Evolutionary conservation across 2,888 invertebrate species (phyloP).

Genomic region (Embidobia sp.): DNA sequence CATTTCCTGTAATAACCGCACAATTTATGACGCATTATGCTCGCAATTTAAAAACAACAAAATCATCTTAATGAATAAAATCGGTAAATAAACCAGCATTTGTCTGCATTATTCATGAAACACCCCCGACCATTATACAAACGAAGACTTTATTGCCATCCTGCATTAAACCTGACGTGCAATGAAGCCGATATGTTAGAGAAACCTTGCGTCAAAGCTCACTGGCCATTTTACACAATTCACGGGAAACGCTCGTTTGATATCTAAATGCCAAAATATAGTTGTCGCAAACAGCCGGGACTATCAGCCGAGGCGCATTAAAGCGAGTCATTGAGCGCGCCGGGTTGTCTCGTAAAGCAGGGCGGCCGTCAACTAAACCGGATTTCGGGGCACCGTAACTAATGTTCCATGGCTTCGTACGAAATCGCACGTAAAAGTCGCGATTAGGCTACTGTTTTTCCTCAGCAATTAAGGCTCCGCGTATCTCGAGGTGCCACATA

Average conservation of each 20-base stretch:
- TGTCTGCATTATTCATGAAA: slow-evolving; percentile 48
- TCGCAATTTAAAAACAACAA: slow-evolving; percentile 14
- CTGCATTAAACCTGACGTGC: slow-evolving; percentile 28
- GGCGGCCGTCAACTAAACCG: slow-evolving; percentile 26
- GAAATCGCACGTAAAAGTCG: no score
- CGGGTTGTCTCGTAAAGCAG: slow-evolving; percentile 22
- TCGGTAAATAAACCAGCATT: background rate
- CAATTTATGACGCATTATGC: slow-evolving; percentile 1
- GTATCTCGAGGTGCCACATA: slow-evolving; percentile 32
- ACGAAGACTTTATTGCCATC: slow-evolving; percentile 21
- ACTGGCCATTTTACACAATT: slow-evolving; percentile 18
- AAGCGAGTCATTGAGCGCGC: slow-evolving; percentile 6
- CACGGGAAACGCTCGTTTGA: slow-evolving; percentile 31
- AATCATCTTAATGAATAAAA: slow-evolving; percentile 13
- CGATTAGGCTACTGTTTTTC: slow-evolving; percentile 15
- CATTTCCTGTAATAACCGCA: slow-evolving; percentile 25
- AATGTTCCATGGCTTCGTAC: no score
- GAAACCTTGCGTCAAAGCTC: slow-evolving; percentile 12
- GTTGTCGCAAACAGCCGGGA: slow-evolving; percentile 4
- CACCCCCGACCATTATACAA: slow-evolving; percentile 1
- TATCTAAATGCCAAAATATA: slow-evolving; percentile 42
- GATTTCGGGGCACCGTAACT: slow-evolving; percentile 25
- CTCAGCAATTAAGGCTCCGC: slow-evolving; percentile 40
- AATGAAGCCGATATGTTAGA: slow-evolving; percentile 40
- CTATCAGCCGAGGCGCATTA: background rate